Conservation (phyloP, 2,113 vertebrate genomes). For the Trinectes maculatus region DNA sequence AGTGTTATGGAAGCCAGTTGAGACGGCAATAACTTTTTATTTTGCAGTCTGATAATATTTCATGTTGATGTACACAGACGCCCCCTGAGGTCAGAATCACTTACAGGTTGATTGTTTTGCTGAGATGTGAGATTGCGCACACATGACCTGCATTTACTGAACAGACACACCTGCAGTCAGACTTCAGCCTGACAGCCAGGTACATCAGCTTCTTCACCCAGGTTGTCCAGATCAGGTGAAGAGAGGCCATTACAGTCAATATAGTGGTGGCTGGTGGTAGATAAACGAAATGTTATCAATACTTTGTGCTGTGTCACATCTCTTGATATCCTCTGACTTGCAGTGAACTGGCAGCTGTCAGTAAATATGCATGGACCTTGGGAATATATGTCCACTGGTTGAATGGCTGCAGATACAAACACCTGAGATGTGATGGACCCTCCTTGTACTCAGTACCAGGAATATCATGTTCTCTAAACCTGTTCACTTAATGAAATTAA, state of each 20-base stretch:
- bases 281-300: too few relatives aligned
- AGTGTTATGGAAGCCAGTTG: slow-evolving; percentile 21
- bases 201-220: not conserved
- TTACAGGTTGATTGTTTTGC: slow-evolving; percentile 33
- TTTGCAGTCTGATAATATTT: slow-evolving; percentile 73
- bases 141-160: too few relatives aligned
- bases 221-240: too few relatives aligned
- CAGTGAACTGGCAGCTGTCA: too few relatives aligned
- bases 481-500: not conserved
- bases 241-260: not conserved
- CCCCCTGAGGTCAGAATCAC: slow-evolving; percentile 34
- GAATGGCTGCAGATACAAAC: too few relatives aligned
- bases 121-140: too few relatives aligned
- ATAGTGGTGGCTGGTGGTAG: not conserved
- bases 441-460: not conserved
- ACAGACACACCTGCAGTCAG: too few relatives aligned
- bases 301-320: not conserved
- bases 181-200: too few relatives aligned
- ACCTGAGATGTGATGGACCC: not conserved
- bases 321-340: too few relatives aligned
- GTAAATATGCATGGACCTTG: too few relatives aligned
- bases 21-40: slow-evolving; percentile 60
- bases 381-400: too few relatives aligned
- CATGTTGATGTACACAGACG: slow-evolving; percentile 68
- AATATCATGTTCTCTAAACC: not conserved